Base-by-base conservation (phyloP, 2,797 vertebrate genomes). In the Xyrichtys novacula region DNA sequence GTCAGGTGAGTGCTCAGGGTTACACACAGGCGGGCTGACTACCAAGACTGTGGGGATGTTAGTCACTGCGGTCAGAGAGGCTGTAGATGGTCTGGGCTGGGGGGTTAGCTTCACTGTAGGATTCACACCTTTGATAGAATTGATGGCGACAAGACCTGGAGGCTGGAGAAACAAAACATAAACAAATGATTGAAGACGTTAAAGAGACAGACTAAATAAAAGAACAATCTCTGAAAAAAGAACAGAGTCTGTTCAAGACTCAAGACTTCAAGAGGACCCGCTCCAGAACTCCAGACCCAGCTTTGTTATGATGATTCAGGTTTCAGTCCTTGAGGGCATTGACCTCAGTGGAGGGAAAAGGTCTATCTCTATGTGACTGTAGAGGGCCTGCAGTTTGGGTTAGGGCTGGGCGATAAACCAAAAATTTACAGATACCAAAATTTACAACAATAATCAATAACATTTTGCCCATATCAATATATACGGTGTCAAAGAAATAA, bases 21-120 rank as follows among this genome's bases (percentile, higher is more conserved):
- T 71, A 17, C 66, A 49, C 1, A 65, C 36, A 6, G 81, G 66
- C 1, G 87, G 83, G 60, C 77, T 85, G 7, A 88, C 76, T 0
- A 87, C 67, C 53, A 87, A 78, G 25, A 85, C 52, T 0, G 83
- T 23, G 1, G 90, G 81, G 48, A 85, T 58, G n/a, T 59, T 53
- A n/a, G 60, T 49, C 26, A 22, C 57, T 0, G 69, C 34, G 16
- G 78, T 47, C 22, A 50, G 74, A 44, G 68, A 64, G 16, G 76
- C 10, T 4, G 38, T 7, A 1, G 71, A 40, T 0, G 39, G 59
- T n/a, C 60, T 74, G 42, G 71, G 57, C 23, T 63, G 79, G 9
- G 78, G 50, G 16, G 65, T 20, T 36, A 73, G 70, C 53, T 76
- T 85, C 5, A 32, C 19, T n/a, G 39, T 61, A 29, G 32, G 43